Evolutionary conservation across 2,888 invertebrate genomes (phyloP).

Genomic region (Ormyrus labotus): DNA sequence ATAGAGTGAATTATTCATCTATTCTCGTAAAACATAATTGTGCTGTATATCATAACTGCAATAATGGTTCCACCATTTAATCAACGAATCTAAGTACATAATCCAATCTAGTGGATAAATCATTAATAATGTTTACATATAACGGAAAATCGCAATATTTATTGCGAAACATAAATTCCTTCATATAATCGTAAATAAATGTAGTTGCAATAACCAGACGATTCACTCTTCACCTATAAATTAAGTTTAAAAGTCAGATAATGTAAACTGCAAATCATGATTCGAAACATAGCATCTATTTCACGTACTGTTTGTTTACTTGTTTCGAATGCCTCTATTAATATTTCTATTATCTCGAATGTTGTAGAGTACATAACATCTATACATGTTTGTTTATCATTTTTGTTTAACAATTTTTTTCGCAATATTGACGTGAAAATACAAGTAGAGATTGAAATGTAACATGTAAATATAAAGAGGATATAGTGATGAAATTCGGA

Average conservation of each 20-base stretch:
- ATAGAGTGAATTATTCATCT: not conserved
- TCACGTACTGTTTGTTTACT: too few species aligned
- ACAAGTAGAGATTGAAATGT: slow-evolving; percentile 12
- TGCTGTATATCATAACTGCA: too few species aligned
- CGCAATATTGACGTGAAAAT: not conserved
- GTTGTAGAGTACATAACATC: too few species aligned
- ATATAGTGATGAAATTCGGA: slow-evolving; percentile 39
- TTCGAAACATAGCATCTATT: not conserved
- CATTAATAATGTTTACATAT: slow-evolving; percentile 19
- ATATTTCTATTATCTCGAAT: too few species aligned
- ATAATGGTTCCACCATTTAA: too few species aligned
- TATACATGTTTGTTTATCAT: too few species aligned
- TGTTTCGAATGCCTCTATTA: too few species aligned
- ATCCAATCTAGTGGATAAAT: not conserved
- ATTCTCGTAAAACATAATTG: not conserved
- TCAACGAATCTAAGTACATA: too few species aligned
- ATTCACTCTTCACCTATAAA: slow-evolving; percentile 26
- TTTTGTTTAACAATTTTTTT: not conserved
- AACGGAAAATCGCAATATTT: slow-evolving; percentile 35
- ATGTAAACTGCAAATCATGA: not conserved
- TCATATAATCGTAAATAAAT: slow-evolving; percentile 39
- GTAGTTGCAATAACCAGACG: slow-evolving; percentile 34
- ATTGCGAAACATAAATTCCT: slow-evolving; percentile 32
- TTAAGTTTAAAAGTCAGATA: slow-evolving; percentile 21
- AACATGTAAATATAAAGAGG: not conserved